Conservation (phyloP, 2,888 invertebrate genomes). For the Sphaeridia pumilis region DNA sequence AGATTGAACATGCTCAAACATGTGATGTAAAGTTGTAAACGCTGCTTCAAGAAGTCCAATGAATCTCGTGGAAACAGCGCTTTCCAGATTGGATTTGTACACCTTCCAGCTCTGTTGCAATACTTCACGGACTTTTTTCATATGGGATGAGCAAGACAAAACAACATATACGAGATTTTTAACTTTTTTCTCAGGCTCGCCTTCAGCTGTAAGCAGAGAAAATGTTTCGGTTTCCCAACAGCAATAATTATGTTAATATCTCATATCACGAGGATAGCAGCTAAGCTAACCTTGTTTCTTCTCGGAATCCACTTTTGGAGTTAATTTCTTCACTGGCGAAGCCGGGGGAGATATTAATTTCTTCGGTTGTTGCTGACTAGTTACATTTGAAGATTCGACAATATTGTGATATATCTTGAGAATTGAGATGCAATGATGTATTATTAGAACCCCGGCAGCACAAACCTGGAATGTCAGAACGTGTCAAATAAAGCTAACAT, state of each 20-base stretch:
- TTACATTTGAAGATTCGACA: conserved; percentile 41
- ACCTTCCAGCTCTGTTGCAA: conserved; percentile 30
- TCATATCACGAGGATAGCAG: background rate
- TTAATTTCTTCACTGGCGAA: conserved; percentile 33
- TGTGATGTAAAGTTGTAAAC: conserved; percentile 54
- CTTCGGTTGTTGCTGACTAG: conserved; percentile 11
- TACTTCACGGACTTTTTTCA: conserved; percentile 29
- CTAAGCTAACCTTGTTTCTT: conserved; percentile 27
- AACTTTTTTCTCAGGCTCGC: conserved; percentile 26
- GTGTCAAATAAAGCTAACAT: background rate
- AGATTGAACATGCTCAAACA: conserved; percentile 38
- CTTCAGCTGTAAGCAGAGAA: conserved; percentile 46
- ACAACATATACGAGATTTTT: conserved; percentile 20
- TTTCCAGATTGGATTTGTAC: conserved; percentile 51
- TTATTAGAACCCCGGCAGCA: conserved; percentile 50
- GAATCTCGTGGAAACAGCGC: conserved; percentile 62
- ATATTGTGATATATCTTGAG: conserved; percentile 64
- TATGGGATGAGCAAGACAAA: conserved; percentile 25
- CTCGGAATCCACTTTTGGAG: conserved; percentile 31
- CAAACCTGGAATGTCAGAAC: conserved; percentile 39
- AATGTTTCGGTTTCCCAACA: background rate
- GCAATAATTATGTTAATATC: conserved; percentile 4
- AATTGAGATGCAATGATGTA: conserved; percentile 56
- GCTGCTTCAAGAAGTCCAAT: conserved; percentile 52
- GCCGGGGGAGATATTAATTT: conserved; percentile 29